Evolutionary conservation across 2,888 invertebrate species (phyloP), one percentile per base, ranked within the genome.

Genomic region (Kryphioiulus occultus): DNA sequence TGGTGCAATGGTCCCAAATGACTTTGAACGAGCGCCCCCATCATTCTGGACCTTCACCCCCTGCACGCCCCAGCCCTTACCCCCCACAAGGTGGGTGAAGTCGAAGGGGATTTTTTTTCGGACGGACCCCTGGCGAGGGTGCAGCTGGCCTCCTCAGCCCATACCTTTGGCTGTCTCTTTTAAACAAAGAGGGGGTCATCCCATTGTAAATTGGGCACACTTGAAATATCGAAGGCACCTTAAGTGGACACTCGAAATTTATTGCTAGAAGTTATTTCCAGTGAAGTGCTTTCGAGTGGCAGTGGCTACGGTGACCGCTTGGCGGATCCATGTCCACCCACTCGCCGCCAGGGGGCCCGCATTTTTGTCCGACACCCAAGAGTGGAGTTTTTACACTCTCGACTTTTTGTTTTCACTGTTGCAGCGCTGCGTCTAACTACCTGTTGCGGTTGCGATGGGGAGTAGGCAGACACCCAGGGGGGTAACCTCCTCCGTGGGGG

Each of bases 201-300:
- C 68, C 68, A 68, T 68, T 68, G 68, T 68, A 68, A 68, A 68
- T 68, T 68, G 68, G 26, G 26, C 68, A 26, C 68, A 22, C 68
- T 68, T 68, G 68, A 68, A 68, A 22, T 68, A 68, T 68, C 68
- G 68, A 68, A 68, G 26, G 68, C 68, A 26, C 68, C 68, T 68
- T 68, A 68, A 68, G 68, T 68, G 68, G 68, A 68, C 68, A 68
- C 68, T 68, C 68, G 68, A 68, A 68, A 68, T 68, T 68, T 68
- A 68, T 68, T 68, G 68, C 68, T 68, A 68, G 68, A 68, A 68
- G 68, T 68, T 68, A 68, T 68, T 68, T 68, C 22, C 26, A 22
- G 68, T 68, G 68, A 68, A 68, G 68, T 68, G 68, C 68, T 68
- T 68, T 39, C 39, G 68, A 68, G 68, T 22, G 26, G n/a, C n/a